A percentile compares a stretch with the other conserved stretches of the same genome.
phyloP scores from a whole-genome alignment of 2,113 vertebrate genomes.

The Tor tambroides region DNA sequence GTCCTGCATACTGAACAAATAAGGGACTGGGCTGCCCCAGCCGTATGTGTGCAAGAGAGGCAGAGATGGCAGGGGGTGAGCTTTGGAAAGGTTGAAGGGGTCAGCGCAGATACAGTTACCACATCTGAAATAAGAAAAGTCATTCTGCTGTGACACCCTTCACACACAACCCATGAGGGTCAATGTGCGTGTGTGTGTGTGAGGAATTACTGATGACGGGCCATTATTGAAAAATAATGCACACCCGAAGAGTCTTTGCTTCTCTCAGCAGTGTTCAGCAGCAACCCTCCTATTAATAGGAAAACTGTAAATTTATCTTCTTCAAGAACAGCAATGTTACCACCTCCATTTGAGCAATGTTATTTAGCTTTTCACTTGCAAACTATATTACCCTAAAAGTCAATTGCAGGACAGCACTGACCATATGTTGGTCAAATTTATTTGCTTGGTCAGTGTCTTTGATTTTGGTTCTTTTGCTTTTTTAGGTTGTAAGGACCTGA shows the following conservation, averaged over 20 bases:
- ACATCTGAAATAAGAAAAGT: constrained; percentile 55
- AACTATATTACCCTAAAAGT: background rate
- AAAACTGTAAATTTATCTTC: background rate
- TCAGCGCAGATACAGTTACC: constrained; percentile 58
- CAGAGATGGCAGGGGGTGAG: constrained; percentile 46
- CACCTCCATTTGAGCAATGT: background rate
- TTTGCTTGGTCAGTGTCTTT: background rate
- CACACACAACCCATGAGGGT: background rate
- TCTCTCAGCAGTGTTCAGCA: background rate
- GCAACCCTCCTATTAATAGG: background rate
- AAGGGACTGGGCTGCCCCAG: constrained; percentile 68
- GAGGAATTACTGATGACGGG: background rate
- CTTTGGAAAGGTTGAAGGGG: constrained; percentile 52
- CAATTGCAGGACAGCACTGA: background rate
- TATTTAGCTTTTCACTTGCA: background rate
- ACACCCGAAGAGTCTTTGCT: background rate
- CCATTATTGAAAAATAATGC: background rate
- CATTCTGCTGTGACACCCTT: constrained; percentile 37
- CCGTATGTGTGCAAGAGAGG: constrained; percentile 53
- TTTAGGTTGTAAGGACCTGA: background rate
- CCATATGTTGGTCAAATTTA: background rate
- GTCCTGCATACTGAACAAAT: constrained; percentile 98
- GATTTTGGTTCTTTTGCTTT: background rate
- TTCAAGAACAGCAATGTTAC: background rate
- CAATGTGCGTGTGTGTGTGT: constrained; percentile 1